Percentiles rank a stretch among this genome's conserved stretches.
phyloP scores from a whole-genome alignment of 2,888 invertebrate species.

The Oxystoma pomonae region DNA sequence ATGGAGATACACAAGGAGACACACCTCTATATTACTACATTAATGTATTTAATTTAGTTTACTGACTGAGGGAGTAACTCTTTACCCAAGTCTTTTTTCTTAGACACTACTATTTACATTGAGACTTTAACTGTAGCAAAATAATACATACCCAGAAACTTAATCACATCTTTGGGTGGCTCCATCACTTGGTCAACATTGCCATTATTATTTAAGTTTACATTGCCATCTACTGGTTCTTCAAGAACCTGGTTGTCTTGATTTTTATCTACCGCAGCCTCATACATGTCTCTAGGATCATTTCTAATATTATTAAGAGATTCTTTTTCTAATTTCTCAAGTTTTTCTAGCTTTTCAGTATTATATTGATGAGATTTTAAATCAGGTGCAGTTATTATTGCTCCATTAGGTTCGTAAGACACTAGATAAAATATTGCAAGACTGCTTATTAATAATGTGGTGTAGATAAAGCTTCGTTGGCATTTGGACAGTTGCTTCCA shows the following conservation, averaged over 20 bases:
- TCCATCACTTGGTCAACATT: slow-evolving; percentile 36
- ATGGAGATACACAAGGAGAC: too few relatives aligned
- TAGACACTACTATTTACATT: too few relatives aligned
- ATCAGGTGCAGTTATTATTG: slow-evolving; percentile 29
- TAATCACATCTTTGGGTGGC: slow-evolving; percentile 33
- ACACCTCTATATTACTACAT: too few relatives aligned
- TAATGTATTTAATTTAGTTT: too few relatives aligned
- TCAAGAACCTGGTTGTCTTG: slow-evolving; percentile 48
- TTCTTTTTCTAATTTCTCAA: slow-evolving; percentile 36
- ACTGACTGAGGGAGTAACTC: too few relatives aligned
- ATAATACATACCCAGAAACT: slow-evolving; percentile 40
- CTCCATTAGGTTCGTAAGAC: slow-evolving; percentile 46
- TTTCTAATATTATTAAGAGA: slow-evolving; percentile 39
- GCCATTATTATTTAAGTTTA: slow-evolving; percentile 30
- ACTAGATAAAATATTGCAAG: slow-evolving; percentile 59
- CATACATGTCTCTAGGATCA: slow-evolving; percentile 36
- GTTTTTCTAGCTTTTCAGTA: slow-evolving; percentile 23
- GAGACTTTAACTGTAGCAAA: too few relatives aligned
- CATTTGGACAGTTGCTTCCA: slow-evolving; percentile 85
- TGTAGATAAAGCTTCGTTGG: slow-evolving; percentile 72
- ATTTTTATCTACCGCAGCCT: slow-evolving; percentile 33
- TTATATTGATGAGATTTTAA: slow-evolving; percentile 12
- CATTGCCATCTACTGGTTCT: slow-evolving; percentile 43
- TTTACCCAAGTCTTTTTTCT: too few relatives aligned
- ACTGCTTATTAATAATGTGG: slow-evolving; percentile 54